Percentiles rank a stretch among this genome's conserved stretches.
Evolutionary conservation across 2,888 invertebrate genomes (phyloP).

Genomic region (Cistogaster globosa): DNA sequence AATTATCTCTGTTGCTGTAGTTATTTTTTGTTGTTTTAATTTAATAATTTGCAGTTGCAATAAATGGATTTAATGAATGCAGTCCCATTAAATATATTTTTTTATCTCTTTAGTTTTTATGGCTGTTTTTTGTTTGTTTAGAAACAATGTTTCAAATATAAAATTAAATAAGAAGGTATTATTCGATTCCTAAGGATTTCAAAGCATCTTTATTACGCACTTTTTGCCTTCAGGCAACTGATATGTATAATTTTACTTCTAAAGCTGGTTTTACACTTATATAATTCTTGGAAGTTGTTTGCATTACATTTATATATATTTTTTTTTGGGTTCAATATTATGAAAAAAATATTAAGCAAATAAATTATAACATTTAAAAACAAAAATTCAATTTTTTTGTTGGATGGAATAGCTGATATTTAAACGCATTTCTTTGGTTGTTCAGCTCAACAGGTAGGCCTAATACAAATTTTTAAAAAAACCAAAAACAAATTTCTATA

Average conservation of each 20-base stretch:
- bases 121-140: conserved; percentile 32
- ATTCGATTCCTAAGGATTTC: conserved; percentile 7
- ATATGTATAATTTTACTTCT: neutral
- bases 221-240: conserved; percentile 16
- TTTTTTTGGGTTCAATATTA: too few relatives aligned
- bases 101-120: conserved; percentile 35
- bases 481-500: too few relatives aligned
- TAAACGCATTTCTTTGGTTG: too few relatives aligned
- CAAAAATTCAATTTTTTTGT: too few relatives aligned
- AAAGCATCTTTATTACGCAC: conserved; percentile 33
- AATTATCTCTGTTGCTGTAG: conserved; percentile 78
- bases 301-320: too few relatives aligned
- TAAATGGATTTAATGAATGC: conserved; percentile 82
- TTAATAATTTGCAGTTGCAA: conserved; percentile 80
- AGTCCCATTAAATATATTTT: conserved; percentile 77
- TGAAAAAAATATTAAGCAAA: too few relatives aligned
- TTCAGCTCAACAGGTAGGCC: too few relatives aligned
- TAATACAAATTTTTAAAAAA: too few relatives aligned
- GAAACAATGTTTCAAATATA: conserved; percentile 16
- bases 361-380: too few relatives aligned
- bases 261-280: too few relatives aligned
- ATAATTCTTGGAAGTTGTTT: too few relatives aligned
- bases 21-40: conserved; percentile 75
- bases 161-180: conserved; percentile 27
- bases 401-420: too few relatives aligned